Evolutionary conservation across 2,888 invertebrate species (phyloP), one percentile per base, ranked within the genome.

Genomic region (Parasteatoda lunata): DNA sequence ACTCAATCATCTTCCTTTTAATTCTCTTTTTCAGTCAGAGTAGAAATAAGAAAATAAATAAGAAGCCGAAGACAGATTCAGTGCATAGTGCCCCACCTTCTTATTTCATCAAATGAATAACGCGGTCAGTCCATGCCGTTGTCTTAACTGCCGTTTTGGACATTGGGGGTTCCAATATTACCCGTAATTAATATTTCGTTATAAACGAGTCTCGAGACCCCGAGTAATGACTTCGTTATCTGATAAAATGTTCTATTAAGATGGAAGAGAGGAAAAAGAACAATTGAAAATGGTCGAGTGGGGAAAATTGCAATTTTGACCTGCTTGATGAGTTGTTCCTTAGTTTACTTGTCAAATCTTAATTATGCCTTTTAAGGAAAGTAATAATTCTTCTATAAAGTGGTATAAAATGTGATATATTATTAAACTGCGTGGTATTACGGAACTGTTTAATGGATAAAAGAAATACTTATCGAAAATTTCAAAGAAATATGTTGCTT

Each of bases 1-100:
- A 68, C 65, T 72, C 71, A 65, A 80, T 80, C 84, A 85, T 84
- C 80, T 77, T 84, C 80, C 45, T 64, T 73, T 73, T 80, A 69
- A 85, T 76, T 70, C 84, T 54, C 15, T 75, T 51, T 70, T 72
- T 68, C 48, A 77, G 8, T 8, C 3, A 11, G 54, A 54, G 13
- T 11, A 54, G 13, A 11, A 30, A 66, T 8, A 30, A 66, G 11
- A n/a, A n/a, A 15, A 66, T 15, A 15, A 66, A 66, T n/a, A 15
- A 30, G 15, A 7, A 8, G 8, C 30, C 66, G 66, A 66, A 66
- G 66, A 66, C 66, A 66, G 66, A 66, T 66, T 5, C 15, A 66
- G 66, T 30, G 15, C 66, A 66, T 8, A 0, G 8, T 13, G 30
- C 66, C 66, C 4, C 66, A 15, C 66, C 66, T 66, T 15, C 4